Evolutionary conservation across 2,888 invertebrate species (phyloP).

Genomic region (Blastobasis lacticolella): DNA sequence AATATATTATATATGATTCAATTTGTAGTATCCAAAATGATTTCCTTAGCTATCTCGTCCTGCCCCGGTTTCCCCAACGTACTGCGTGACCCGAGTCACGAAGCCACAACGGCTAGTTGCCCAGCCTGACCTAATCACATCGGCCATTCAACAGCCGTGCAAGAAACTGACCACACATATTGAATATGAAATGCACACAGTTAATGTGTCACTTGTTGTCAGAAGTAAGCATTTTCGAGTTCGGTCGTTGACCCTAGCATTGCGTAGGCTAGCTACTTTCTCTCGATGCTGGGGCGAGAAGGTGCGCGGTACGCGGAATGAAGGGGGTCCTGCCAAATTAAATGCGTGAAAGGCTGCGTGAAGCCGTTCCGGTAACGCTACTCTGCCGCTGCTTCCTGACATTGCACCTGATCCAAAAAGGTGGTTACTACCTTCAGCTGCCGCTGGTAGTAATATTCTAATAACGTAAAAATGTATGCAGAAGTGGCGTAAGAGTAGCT

Average conservation of each 20-base stretch:
- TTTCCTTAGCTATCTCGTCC: too few species aligned
- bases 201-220: conserved; percentile 71
- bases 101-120: conserved; percentile 33
- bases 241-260: conserved; percentile 70
- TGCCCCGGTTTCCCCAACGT: too few species aligned
- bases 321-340: conserved; percentile 71
- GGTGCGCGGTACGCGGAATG: conserved; percentile 43
- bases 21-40: too few species aligned
- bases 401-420: conserved; percentile 10
- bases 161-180: conserved; percentile 66
- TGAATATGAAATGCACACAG: conserved; percentile 66
- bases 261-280: conserved; percentile 74
- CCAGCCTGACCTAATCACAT: conserved; percentile 49
- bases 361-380: conserved; percentile 42
- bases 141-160: conserved; percentile 50
- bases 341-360: conserved; percentile 68
- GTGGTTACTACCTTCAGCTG: too few species aligned
- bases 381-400: conserved; percentile 23
- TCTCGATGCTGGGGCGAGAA: conserved; percentile 53
- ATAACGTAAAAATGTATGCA: too few species aligned
- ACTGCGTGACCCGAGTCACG: too few species aligned
- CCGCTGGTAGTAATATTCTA: too few species aligned
- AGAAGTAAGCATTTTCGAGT: conserved; percentile 70
- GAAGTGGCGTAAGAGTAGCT: not conserved
- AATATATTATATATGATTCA: too few species aligned